phyloP scores from a whole-genome alignment of 2,888 invertebrate genomes.

The Bombylius major region DNA sequence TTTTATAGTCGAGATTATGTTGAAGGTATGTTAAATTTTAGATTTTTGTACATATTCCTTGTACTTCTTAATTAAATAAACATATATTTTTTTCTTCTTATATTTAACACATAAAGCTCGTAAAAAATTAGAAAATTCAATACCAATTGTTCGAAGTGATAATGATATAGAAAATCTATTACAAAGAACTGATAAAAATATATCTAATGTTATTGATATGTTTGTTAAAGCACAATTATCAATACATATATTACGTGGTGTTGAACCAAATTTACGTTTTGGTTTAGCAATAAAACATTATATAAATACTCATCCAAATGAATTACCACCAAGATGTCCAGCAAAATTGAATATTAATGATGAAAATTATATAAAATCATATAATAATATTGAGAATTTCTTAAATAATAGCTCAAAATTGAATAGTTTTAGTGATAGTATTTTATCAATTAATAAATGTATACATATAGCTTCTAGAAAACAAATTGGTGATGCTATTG shows the following conservation, averaged over 20 bases:
- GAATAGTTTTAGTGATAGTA: constrained; percentile 7
- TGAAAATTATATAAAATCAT: not conserved
- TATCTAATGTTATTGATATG: constrained; percentile 51
- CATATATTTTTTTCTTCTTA: not conserved
- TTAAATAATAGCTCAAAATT: not conserved
- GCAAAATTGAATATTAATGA: not conserved
- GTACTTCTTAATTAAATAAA: too few species aligned
- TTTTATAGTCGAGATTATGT: constrained; percentile 78
- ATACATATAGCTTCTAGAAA: constrained; percentile 41
- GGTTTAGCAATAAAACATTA: constrained; percentile 38
- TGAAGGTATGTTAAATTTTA: constrained; percentile 39
- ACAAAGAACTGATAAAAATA: constrained; percentile 32
- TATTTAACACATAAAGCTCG: constrained; percentile 41
- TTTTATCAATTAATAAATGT: constrained; percentile 27
- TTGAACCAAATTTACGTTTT: constrained; percentile 58
- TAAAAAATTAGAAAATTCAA: constrained; percentile 41
- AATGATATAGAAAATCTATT: constrained; percentile 47
- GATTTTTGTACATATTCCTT: too few species aligned
- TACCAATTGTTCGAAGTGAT: constrained; percentile 52
- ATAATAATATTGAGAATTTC: not conserved
- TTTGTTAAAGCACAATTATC: constrained; percentile 50
- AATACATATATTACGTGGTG: constrained; percentile 62
- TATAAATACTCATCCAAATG: not conserved
- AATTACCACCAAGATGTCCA: constrained; percentile 21
- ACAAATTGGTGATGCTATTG: constrained; percentile 36